These are phyloP conservation scores for Upupa epops DNA, from an alignment of 2,113 vertebrate genomes.

Conservation along the genomic window DNA sequence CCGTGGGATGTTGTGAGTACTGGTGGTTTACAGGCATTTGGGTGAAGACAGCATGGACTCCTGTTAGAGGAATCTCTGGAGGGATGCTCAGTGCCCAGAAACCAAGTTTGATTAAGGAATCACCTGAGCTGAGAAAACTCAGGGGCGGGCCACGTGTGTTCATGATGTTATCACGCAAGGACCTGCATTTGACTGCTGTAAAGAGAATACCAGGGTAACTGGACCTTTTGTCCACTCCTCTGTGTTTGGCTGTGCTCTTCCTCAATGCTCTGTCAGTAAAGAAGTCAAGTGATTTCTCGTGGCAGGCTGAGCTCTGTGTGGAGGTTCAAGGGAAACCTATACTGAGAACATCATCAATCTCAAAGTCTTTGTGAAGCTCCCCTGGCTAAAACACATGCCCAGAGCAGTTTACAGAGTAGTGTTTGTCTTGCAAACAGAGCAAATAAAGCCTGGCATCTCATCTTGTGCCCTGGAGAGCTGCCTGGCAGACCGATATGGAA, in stretches of 20 bases:
- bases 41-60: neutral
- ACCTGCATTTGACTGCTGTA: neutral
- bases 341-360: neutral
- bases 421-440: neutral
- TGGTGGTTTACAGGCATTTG: neutral
- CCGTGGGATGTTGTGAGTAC: neutral
- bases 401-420: neutral
- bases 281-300: neutral
- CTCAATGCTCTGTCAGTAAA: neutral
- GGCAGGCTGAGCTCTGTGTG: neutral
- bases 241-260: neutral
- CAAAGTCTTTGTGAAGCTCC: neutral
- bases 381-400: neutral
- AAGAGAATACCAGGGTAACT: neutral
- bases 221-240: neutral
- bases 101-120: neutral
- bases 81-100: neutral
- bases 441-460: neutral
- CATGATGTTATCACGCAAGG: neutral
- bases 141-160: neutral
- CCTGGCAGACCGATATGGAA: neutral
- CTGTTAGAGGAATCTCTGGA: rapidly evolving
- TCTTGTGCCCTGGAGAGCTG: neutral
- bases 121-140: neutral
- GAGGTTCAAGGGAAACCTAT: neutral